Conservation (phyloP, 2,113 vertebrate species). For the Anseranas semipalmata region DNA sequence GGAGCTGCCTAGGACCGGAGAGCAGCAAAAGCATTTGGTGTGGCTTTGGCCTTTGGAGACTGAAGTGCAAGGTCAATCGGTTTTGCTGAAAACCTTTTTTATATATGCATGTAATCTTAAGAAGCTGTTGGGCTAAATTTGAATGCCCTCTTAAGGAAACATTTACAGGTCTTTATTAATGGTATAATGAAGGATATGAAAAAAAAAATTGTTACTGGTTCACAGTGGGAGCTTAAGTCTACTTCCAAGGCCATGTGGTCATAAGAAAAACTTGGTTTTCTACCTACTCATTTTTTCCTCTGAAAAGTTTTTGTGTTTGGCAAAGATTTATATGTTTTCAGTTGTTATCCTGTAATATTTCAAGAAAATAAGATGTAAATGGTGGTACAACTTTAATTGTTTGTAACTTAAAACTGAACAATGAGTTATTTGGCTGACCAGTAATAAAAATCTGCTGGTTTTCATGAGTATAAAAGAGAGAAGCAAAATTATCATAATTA, state of each 20-base stretch:
- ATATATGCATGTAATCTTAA: not conserved
- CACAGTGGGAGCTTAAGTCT: not conserved
- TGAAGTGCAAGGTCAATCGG: not conserved
- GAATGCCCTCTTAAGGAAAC: not conserved
- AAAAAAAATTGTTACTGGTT: not conserved
- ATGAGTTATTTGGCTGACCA: not conserved
- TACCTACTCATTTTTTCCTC: not conserved
- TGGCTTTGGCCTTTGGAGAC: not conserved
- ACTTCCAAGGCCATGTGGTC: not conserved
- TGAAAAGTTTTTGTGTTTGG: not conserved
- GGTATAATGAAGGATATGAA: not conserved
- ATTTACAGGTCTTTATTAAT: not conserved
- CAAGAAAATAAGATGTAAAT: not conserved
- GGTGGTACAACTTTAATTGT: not conserved
- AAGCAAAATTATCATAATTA: not conserved
- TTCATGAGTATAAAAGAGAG: not conserved
- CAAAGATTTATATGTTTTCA: not conserved
- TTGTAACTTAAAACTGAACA: not conserved
- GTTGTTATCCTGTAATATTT: not conserved
- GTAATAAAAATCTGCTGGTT: not conserved
- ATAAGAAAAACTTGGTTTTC: not conserved
- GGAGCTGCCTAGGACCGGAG: not conserved
- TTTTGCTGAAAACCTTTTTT: not conserved
- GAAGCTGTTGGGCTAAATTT: not conserved
- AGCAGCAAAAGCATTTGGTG: not conserved